Base-by-base conservation (phyloP, 1,140 invertebrate genomes). In the Formica selysi region DNA sequence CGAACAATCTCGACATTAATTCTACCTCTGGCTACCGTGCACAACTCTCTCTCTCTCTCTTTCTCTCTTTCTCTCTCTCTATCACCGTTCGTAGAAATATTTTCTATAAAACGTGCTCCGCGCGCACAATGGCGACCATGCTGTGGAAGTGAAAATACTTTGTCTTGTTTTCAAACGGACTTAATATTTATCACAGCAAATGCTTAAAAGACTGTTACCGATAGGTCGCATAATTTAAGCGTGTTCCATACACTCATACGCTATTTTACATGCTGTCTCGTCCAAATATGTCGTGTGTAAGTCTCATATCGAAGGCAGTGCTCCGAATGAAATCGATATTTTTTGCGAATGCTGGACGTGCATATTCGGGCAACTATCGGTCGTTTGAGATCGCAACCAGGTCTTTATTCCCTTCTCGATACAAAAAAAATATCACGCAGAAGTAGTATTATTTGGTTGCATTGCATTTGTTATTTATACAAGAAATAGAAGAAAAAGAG, bases 151-250 rank as follows among this genome's bases (percentile, higher is more conserved):
- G 36, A 83, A 86, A 89, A 86, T 87, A 74, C 65, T 64, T 70
- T 19, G 84, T 81, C 70, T 86, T 88, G 70, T 89, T 89, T 89
- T 86, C 57, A 76, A 86, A 86, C 76, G 48, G 51, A 71, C 64
- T 81, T 89, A 81, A 80, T 76, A 81, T 89, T 89, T 89, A 89
- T 86, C 88, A 61, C 10, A 11, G 76, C 68, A 51, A 62, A 67
- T 51, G 61, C 41, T 74, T 84, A 78, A 89, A 90, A 83, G 86
- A 86, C 87, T 90, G 87, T 86, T 76, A 61, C 85, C 73, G 78
- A 78, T 87, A 90, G 89, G 65, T 87, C 73, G 51, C 88, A 89
- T 89, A 90, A 87, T 87, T 89, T 89, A 90, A 87, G 80, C 32
- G 32, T 74, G 54, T 84, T 89, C 65, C 54, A 64, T 83, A 64